A percentile compares a stretch with the other conserved stretches of the same genome.
Conservation (phyloP, 92 coral and sea anemone species). For the Palythoa grandiflora region DNA sequence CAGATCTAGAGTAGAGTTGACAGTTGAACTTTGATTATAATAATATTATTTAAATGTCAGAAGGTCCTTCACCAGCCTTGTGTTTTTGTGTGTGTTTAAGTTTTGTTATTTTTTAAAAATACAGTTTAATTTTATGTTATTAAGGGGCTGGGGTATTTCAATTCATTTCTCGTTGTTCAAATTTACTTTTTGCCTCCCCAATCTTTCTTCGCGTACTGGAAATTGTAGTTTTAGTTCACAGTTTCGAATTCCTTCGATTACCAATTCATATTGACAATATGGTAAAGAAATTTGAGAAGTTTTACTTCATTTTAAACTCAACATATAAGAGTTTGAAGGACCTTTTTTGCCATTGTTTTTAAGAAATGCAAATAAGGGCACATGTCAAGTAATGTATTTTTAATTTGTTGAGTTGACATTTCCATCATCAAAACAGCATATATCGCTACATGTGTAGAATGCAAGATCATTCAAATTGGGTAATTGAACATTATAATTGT, state of each 20-base stretch:
- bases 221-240: too few species aligned
- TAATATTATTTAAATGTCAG: neutral
- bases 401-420: constrained; percentile 16
- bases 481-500: neutral
- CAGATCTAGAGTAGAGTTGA: neutral
- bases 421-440: constrained; percentile 24
- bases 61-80: too few species aligned
- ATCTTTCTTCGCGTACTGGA: too few species aligned
- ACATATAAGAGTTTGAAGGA: neutral
- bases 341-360: neutral
- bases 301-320: neutral
- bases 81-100: too few species aligned
- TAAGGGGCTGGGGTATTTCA: too few species aligned
- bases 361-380: neutral
- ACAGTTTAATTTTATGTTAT: too few species aligned
- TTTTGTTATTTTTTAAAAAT: too few species aligned
- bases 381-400: constrained; percentile 11
- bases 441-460: neutral
- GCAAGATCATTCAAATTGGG: neutral
- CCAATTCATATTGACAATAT: too few species aligned
- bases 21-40: neutral
- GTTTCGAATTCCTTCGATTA: too few species aligned
- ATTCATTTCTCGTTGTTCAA: too few species aligned
- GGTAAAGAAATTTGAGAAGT: neutral
- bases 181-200: too few species aligned